These are phyloP conservation scores for Phytoseiulus persimilis DNA, from an alignment of 2,888 invertebrate species.

Conservation along the genomic window DNA sequence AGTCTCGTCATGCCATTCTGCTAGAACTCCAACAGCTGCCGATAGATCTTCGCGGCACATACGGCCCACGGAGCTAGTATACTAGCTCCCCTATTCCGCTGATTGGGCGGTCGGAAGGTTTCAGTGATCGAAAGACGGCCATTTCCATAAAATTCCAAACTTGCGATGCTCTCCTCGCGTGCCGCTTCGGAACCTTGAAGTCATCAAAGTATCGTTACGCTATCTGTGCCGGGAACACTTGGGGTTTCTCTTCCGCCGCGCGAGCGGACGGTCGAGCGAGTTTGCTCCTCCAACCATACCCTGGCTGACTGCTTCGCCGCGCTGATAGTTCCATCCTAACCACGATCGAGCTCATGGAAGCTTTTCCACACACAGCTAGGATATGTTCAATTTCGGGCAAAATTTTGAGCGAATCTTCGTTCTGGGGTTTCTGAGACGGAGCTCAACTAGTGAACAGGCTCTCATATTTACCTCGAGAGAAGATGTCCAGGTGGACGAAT, in stretches of 20 bases:
- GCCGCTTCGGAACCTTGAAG: constrained; percentile 5
- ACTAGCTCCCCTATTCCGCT: too few species aligned
- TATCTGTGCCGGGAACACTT: background rate
- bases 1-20: too few species aligned
- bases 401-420: background rate
- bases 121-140: background rate
- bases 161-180: background rate
- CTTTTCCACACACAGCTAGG: background rate
- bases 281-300: background rate
- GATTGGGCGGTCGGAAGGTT: background rate
- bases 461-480: too few species aligned
- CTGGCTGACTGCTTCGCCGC: background rate
- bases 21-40: too few species aligned
- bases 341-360: background rate
- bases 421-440: background rate
- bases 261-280: background rate
- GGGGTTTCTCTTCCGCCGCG: background rate
- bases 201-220: constrained; percentile 38
- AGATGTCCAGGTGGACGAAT: too few species aligned
- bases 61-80: too few species aligned
- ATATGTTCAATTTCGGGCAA: background rate
- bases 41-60: too few species aligned
- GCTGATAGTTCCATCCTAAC: background rate
- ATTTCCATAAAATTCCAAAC: background rate
- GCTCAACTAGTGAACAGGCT: too few species aligned